Percentiles rank a stretch among this genome's conserved stretches.
Conservation (phyloP, 2,113 vertebrate genomes). For the Heloderma charlesbogerti region DNA sequence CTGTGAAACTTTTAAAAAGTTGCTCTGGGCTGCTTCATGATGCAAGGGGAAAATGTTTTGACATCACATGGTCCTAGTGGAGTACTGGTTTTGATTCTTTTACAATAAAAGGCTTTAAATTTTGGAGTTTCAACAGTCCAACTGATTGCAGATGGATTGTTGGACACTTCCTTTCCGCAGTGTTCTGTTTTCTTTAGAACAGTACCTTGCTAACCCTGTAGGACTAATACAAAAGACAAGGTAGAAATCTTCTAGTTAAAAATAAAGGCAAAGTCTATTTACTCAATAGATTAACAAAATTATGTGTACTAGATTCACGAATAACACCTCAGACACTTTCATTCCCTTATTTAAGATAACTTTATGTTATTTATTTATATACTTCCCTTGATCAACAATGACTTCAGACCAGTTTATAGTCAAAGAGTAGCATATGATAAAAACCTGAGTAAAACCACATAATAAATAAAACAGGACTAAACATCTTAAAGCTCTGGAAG, state of each 20-base stretch:
- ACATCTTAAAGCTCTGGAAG: too few species aligned
- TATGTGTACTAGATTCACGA: background rate
- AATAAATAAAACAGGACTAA: background rate
- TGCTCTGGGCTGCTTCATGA: background rate
- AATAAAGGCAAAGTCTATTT: background rate
- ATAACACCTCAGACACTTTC: background rate
- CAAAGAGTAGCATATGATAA: background rate
- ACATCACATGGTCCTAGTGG: background rate
- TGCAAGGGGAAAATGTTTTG: background rate
- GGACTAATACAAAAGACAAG: background rate
- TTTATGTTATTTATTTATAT: background rate
- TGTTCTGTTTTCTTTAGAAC: background rate
- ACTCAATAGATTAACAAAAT: background rate
- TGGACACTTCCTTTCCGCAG: background rate
- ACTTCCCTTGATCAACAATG: background rate
- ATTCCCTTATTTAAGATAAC: background rate
- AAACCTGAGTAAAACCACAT: background rate
- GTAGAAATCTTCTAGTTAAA: background rate
- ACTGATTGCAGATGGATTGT: background rate
- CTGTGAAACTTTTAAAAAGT: background rate
- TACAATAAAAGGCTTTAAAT: background rate
- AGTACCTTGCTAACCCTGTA: background rate
- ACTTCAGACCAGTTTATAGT: background rate
- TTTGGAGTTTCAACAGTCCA: background rate
- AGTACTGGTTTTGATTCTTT: background rate